phyloP scores from a whole-genome alignment of 2,888 invertebrate species.

The Cerastis rubricosa region DNA sequence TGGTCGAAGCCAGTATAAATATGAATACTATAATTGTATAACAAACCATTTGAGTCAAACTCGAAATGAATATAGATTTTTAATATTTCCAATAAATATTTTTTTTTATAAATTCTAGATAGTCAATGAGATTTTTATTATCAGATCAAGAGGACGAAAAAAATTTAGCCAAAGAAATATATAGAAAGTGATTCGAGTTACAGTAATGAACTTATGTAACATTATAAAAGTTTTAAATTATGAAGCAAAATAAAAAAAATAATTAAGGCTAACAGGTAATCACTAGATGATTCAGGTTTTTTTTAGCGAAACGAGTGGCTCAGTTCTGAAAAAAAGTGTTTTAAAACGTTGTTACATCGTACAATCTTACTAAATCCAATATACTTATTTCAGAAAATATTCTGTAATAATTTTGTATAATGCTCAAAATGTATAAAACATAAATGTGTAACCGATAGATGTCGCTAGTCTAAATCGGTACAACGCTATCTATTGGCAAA shows the following conservation, averaged over 20 bases:
- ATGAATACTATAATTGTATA: neutral
- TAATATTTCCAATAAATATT: neutral
- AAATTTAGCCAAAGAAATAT: neutral
- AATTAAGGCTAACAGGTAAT: neutral
- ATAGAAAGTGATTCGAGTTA: neutral
- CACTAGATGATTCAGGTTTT: neutral
- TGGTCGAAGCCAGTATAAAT: neutral
- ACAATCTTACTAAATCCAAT: constrained; percentile 17
- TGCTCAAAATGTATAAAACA: neutral
- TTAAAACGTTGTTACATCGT: neutral
- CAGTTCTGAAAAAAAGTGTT: no score
- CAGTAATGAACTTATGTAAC: neutral
- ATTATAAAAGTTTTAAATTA: neutral
- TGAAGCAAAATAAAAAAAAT: neutral
- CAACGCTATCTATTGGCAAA: constrained; percentile 31
- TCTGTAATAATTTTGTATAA: constrained; percentile 19
- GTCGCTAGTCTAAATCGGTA: constrained; percentile 10
- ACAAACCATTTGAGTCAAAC: constrained; percentile 10
- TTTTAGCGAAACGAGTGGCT: neutral
- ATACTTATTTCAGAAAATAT: constrained; percentile 30
- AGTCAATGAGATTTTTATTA: constrained; percentile 45
- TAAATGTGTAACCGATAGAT: constrained; percentile 21
- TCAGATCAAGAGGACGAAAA: constrained; percentile 56
- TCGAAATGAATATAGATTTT: constrained; percentile 12
- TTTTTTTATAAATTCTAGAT: neutral